Percentiles rank a stretch among this genome's conserved stretches.
Conservation (phyloP, 1,140 invertebrate species). For the Helicorthomorpha holstii region DNA sequence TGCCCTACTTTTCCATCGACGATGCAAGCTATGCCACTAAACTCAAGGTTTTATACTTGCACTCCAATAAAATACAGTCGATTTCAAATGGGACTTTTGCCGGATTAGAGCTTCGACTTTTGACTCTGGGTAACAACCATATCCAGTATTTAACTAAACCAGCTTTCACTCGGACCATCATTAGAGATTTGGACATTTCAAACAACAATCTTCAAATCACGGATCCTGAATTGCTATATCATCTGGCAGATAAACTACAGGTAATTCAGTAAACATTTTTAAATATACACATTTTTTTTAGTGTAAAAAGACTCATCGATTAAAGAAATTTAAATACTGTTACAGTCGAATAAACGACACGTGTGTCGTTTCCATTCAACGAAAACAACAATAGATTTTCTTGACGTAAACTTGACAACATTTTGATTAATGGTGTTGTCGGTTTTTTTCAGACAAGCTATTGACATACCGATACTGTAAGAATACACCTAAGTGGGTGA, state of each 20-base stretch:
- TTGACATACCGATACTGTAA: no score
- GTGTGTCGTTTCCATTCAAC: no score
- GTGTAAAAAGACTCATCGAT: no score
- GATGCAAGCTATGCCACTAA: constrained; percentile 27
- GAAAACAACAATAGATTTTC: no score
- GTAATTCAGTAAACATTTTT: no score
- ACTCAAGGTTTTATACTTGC: constrained; percentile 44
- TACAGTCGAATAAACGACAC: no score
- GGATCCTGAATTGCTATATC: constrained; percentile 38
- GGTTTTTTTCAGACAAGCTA: no score
- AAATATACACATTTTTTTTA: no score
- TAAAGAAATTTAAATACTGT: no score
- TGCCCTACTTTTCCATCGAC: constrained; percentile 35
- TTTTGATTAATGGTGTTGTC: no score
- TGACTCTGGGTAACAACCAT: constrained; percentile 47
- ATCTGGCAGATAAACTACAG: constrained; percentile 38
- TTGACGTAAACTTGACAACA: no score
- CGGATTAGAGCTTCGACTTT: constrained; percentile 28
- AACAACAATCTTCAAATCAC: constrained; percentile 47
- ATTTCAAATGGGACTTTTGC: constrained; percentile 52
- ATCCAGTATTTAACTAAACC: constrained; percentile 48
- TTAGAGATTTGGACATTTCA: constrained; percentile 45
- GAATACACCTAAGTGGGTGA: no score
- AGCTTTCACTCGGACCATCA: constrained; percentile 47
- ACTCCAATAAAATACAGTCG: constrained; percentile 51